These are phyloP conservation scores for Nerophis lumbriciformis DNA, from an alignment of 2,113 vertebrate species.

Conservation along the genomic window DNA sequence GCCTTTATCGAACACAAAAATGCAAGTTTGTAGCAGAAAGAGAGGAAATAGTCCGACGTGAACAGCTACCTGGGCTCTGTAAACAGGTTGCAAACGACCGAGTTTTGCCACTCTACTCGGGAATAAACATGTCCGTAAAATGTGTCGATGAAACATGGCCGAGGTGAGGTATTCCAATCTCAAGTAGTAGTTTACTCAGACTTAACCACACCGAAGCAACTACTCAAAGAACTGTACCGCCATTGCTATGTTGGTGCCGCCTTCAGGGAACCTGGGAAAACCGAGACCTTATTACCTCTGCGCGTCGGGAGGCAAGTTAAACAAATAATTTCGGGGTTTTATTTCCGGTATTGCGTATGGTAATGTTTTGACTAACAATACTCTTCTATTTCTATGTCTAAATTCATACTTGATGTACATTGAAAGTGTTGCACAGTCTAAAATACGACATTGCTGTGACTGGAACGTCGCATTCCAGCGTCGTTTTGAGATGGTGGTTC, in stretches of 20 bases:
- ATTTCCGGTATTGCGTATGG: no score
- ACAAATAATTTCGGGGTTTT: no score
- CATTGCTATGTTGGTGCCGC: no score
- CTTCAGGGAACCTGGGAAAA: no score
- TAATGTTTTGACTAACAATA: no score
- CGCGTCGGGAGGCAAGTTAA: no score
- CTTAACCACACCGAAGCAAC: not conserved
- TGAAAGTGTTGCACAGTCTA: no score
- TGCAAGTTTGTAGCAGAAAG: not conserved
- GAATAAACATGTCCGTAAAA: slow-evolving; percentile 23
- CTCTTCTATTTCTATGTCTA: no score
- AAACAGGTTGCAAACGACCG: slow-evolving; percentile 11
- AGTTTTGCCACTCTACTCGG: slow-evolving; percentile 12
- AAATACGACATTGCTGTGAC: not conserved
- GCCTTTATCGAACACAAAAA: slow-evolving; percentile 4
- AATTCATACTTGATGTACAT: no score
- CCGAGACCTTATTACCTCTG: no score
- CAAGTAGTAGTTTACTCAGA: not conserved
- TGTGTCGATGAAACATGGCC: slow-evolving; percentile 33
- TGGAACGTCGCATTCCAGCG: not conserved
- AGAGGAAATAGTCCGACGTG: not conserved
- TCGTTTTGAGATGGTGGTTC: slow-evolving; percentile 3
- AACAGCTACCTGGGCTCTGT: slow-evolving; percentile 43
- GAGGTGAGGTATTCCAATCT: not conserved
- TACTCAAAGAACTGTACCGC: not conserved